Percentiles rank a stretch among this genome's conserved stretches.
Conservation (phyloP, 2,797 vertebrate species). For the Sebastes flavidus region DNA sequence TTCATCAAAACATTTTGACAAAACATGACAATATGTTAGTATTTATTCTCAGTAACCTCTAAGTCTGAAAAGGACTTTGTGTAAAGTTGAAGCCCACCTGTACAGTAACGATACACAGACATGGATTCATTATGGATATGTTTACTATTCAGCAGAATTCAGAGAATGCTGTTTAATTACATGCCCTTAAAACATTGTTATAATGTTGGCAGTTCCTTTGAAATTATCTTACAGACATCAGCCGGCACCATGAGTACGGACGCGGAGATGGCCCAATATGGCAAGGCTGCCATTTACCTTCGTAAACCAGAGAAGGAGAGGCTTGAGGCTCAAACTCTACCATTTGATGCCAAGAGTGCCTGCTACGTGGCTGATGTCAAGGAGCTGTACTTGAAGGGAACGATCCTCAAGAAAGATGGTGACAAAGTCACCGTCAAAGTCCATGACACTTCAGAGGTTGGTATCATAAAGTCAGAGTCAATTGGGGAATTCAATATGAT, state of each 20-base stretch:
- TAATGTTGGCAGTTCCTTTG: too few relatives aligned
- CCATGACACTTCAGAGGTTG: slow-evolving; percentile 61
- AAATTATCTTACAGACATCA: slow-evolving; percentile 37
- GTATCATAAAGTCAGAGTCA: slow-evolving; percentile 8
- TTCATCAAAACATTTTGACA: neutral
- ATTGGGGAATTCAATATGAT: neutral
- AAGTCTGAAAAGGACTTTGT: neutral
- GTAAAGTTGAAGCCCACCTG: neutral
- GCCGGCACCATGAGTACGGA: slow-evolving; percentile 83
- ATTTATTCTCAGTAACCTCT: neutral
- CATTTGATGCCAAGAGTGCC: slow-evolving; percentile 87
- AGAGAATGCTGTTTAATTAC: too few relatives aligned
- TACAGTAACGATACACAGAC: neutral
- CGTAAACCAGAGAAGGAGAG: slow-evolving; percentile 88
- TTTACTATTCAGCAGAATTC: too few relatives aligned
- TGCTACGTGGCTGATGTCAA: slow-evolving; percentile 85
- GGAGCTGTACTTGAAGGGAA: slow-evolving; percentile 85
- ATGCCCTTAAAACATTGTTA: too few relatives aligned
- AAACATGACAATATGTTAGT: neutral
- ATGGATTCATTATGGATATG: too few relatives aligned
- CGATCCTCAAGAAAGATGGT: slow-evolving; percentile 80
- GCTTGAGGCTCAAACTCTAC: slow-evolving; percentile 85
- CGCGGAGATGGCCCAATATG: slow-evolving; percentile 84
- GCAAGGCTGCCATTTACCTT: slow-evolving; percentile 84
- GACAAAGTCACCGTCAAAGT: slow-evolving; percentile 85